phyloP scores from a whole-genome alignment of 2,113 vertebrate genomes.

The Cottus gobio region DNA sequence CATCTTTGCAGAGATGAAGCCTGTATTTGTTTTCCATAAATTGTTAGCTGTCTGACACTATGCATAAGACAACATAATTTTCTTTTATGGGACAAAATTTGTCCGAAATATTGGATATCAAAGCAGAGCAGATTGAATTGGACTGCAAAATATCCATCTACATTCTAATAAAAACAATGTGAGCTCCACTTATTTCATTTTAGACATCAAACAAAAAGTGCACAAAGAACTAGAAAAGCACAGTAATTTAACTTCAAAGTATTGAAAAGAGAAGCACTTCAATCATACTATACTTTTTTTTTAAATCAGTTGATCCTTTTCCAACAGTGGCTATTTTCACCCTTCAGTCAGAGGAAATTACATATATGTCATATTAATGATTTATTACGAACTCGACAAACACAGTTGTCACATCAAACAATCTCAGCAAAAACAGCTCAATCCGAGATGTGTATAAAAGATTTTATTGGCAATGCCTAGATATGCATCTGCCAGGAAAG shows the following conservation, averaged over 20 bases:
- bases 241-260: conserved; percentile 68
- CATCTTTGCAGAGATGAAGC: background rate
- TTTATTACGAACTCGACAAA: background rate
- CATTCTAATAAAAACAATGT: conserved; percentile 60
- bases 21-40: background rate
- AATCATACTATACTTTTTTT: conserved; percentile 31
- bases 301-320: conserved; percentile 10
- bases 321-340: background rate
- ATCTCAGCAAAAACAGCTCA: background rate
- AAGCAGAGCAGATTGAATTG: conserved; percentile 72
- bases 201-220: conserved; percentile 69
- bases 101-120: conserved; percentile 69
- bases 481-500: background rate
- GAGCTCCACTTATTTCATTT: conserved; percentile 50
- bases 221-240: conserved; percentile 46
- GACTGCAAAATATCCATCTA: conserved; percentile 61
- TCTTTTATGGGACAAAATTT: conserved; percentile 62
- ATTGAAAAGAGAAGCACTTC: conserved; percentile 57
- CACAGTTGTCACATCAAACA: background rate
- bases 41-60: background rate
- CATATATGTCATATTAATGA: background rate
- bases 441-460: background rate
- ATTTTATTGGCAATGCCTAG: background rate
- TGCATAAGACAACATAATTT: conserved; percentile 31
- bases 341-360: background rate